Evolutionary conservation across 2,797 vertebrate species (phyloP).

Genomic region (Anabacerthia variegaticeps): DNA sequence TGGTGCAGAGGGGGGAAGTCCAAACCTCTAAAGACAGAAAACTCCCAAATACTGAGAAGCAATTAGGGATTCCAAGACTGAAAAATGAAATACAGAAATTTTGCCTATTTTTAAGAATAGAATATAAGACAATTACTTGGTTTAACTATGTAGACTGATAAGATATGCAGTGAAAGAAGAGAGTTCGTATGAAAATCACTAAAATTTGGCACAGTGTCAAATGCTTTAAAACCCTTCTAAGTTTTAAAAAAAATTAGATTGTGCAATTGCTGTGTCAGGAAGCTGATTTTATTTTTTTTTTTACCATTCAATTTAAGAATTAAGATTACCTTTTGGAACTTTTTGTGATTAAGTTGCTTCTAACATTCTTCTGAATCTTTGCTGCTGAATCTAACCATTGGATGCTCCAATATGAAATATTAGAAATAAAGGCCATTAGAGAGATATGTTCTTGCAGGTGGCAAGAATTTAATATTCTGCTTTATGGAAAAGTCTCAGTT

Average conservation of each 20-base stretch:
- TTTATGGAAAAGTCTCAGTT: neutral
- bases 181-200: neutral
- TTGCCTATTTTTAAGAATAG: neutral
- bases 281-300: neutral
- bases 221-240: neutral
- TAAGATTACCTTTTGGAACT: neutral
- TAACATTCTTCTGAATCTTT: neutral
- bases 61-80: neutral
- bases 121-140: neutral
- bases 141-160: neutral
- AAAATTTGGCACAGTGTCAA: neutral
- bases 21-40: neutral
- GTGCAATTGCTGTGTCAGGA: neutral
- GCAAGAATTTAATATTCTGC: neutral
- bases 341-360: neutral
- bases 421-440: neutral
- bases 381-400: neutral
- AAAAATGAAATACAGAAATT: neutral
- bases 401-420: neutral
- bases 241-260: neutral
- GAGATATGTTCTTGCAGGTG: accelerated
- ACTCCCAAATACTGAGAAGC: neutral
- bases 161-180: neutral
- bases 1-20: accelerated
- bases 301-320: neutral